Evolutionary conservation across 2,888 invertebrate genomes (phyloP), one percentile per base, ranked within the genome.

Genomic region (Pristionchus mayeri): DNA sequence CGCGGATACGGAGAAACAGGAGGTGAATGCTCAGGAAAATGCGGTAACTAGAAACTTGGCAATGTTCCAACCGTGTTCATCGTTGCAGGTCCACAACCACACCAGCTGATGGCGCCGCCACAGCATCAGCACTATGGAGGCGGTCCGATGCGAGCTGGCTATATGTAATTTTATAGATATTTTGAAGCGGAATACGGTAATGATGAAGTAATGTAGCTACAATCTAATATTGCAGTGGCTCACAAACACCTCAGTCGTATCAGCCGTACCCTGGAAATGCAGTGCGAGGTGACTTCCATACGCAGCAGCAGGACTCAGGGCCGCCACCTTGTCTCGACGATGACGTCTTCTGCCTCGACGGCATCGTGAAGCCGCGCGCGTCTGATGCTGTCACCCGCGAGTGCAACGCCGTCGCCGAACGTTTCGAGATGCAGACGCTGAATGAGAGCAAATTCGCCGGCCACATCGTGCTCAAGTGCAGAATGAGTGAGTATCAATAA

Each of bases 401-500:
- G 85, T 82, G 91, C 9, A 79, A 85, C 37, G 52, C 67, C 1
- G 78, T 91, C 57, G 87, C 87, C 16, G 86, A 86, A 16, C 87
- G 91, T 7, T 89, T 92, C 85, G 87, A 88, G n/a, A 86, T 88
- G 18, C 89, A 90, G 37, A 82, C 84, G 24, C 87, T 84, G 50
- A 86, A 85, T 9, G 89, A 90, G 79, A 48, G 85, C 54, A 87
- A 87, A 79, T 88, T 87, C 21, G 86, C 87, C 11, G 79, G 84
- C n/a, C 86, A 84, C 27, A 83, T 90, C 75, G 60, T 90, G 27
- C 88, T 92, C 67, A 85, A 79, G 37, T 89, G 88, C 85, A 89
- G 88, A 83, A 82, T 91, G 76, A 86, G 91, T 90, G 79, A 84
- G 89, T 34, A 16, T 16, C 3, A n/a, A n/a, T n/a, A n/a, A n/a